Percentiles rank a stretch among this genome's conserved stretches.
Evolutionary conservation across 2,113 vertebrate species (phyloP).

Genomic region (Podiceps cristatus): DNA sequence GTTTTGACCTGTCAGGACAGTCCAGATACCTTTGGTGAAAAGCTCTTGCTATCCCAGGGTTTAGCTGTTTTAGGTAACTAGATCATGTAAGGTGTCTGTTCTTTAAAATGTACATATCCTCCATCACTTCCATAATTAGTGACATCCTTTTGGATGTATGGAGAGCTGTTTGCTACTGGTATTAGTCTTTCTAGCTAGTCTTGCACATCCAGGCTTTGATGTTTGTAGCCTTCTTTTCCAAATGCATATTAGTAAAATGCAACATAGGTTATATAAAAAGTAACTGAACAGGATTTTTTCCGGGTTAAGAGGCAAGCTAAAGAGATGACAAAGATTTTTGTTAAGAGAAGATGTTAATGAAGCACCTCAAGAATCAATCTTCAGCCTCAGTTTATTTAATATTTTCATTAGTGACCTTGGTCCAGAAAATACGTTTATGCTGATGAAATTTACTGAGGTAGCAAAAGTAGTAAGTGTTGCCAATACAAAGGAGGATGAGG

Average conservation of each 20-base stretch:
- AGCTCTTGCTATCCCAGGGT: not conserved
- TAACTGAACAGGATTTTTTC: not conserved
- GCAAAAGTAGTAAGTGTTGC: not conserved
- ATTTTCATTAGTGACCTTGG: not conserved
- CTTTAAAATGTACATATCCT: not conserved
- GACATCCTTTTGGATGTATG: not conserved
- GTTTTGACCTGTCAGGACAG: not conserved
- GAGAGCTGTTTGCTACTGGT: not conserved
- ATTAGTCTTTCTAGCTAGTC: not conserved
- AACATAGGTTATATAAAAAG: not conserved
- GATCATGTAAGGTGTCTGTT: not conserved
- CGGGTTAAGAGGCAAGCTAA: not conserved
- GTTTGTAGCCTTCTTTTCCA: not conserved
- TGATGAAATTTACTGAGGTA: not conserved
- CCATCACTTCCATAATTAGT: not conserved
- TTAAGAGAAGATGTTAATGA: not conserved
- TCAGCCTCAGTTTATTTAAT: not conserved
- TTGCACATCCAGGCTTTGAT: not conserved
- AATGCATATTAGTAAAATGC: not conserved
- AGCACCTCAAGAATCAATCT: not conserved
- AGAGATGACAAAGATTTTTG: not conserved
- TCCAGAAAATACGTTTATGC: not conserved
- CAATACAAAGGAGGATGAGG: not conserved
- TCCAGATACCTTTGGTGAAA: not conserved
- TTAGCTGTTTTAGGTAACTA: not conserved